These are phyloP conservation scores for Lutraria rhynchaena DNA, from an alignment of 1,140 invertebrate genomes.

Conservation along the genomic window DNA sequence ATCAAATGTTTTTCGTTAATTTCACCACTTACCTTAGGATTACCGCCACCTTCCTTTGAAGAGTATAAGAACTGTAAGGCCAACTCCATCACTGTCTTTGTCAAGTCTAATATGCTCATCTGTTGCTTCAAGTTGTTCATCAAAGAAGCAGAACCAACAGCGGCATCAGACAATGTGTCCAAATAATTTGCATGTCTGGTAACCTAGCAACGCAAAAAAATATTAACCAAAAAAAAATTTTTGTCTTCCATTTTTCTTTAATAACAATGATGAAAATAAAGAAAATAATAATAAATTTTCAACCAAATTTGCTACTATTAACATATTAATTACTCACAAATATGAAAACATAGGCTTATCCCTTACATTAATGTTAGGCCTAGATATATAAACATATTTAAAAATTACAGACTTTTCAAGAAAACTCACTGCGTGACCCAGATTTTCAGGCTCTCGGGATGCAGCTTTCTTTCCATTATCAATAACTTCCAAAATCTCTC, in stretches of 20 bases:
- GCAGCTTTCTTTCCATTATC: slow-evolving; percentile 92
- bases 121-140: slow-evolving; percentile 95
- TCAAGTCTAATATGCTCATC: slow-evolving; percentile 93
- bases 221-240: background rate
- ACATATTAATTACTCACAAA: no score
- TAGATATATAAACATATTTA: no score
- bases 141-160: slow-evolving; percentile 92
- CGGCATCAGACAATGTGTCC: slow-evolving; percentile 91
- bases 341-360: no score
- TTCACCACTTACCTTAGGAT: slow-evolving; percentile 77
- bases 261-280: background rate
- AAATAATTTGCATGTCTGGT: slow-evolving; percentile 91
- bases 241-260: background rate
- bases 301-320: no score
- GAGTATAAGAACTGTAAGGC: slow-evolving; percentile 92
- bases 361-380: no score
- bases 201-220: slow-evolving; percentile 81
- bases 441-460: slow-evolving; percentile 95
- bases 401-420: no score
- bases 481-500: slow-evolving; percentile 85
- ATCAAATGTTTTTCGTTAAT: no score
- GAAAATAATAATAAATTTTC: no score
- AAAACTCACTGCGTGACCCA: slow-evolving; percentile 87
- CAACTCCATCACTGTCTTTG: slow-evolving; percentile 96
- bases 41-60: slow-evolving; percentile 88